phyloP scores from a whole-genome alignment of 2,113 vertebrate genomes.

The Taxidea taxus region DNA sequence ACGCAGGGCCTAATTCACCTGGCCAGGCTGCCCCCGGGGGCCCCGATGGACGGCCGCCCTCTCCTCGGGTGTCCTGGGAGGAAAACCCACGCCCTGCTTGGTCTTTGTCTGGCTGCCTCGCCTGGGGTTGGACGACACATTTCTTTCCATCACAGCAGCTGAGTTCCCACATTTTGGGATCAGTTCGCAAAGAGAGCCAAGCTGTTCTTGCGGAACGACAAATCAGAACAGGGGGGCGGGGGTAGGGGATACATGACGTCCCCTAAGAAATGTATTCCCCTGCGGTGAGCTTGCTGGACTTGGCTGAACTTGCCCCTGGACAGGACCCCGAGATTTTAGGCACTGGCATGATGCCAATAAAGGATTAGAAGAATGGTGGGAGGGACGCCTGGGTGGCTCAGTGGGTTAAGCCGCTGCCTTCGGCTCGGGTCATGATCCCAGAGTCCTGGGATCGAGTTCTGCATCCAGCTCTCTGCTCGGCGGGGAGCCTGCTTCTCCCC shows the following conservation, averaged over 20 bases:
- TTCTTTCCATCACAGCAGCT: not conserved
- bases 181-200: not conserved
- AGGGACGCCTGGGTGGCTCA: no score
- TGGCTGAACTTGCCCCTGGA: not conserved
- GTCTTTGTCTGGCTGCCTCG: not conserved
- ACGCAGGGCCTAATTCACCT: rapidly evolving
- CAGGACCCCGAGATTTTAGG: not conserved
- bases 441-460: no score
- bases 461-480: no score
- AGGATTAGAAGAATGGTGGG: not conserved
- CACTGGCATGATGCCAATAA: not conserved
- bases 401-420: no score
- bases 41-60: rapidly evolving
- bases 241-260: rapidly evolving
- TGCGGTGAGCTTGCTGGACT: not conserved
- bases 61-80: not conserved
- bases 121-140: not conserved
- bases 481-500: no score
- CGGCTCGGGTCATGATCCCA: no score
- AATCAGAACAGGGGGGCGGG: not conserved
- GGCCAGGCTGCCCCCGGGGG: not conserved
- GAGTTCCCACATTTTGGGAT: not conserved
- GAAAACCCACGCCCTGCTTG: not conserved
- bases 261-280: not conserved
- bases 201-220: not conserved